A percentile compares a stretch with the other conserved stretches of the same genome.
These are phyloP conservation scores for Coracopsis vasa DNA, from an alignment of 2,113 vertebrate genomes.

Conservation along the genomic window DNA sequence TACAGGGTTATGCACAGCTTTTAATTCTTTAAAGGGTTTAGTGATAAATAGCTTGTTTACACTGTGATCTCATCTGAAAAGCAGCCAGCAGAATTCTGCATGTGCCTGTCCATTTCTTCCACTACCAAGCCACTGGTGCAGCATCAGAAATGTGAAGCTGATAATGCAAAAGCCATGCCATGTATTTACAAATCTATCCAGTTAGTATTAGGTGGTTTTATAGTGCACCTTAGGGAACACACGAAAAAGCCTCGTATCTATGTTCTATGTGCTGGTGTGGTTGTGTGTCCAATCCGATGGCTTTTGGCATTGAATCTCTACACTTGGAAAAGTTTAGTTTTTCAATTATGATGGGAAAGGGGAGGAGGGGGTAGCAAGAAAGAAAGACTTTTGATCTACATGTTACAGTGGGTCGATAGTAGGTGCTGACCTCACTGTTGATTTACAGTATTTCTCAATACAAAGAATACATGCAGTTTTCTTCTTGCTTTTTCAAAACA, in stretches of 20 bases:
- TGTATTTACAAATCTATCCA: background rate
- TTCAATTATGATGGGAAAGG: background rate
- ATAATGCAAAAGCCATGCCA: background rate
- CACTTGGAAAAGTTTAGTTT: background rate
- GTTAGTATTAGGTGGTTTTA: background rate
- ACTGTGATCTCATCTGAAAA: background rate
- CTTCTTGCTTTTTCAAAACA: background rate
- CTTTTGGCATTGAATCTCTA: background rate
- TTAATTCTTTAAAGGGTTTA: slow-evolving; percentile 12
- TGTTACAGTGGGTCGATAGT: accelerated
- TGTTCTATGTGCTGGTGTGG: background rate
- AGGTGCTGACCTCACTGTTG: background rate
- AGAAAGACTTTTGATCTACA: background rate
- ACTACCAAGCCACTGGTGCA: background rate
- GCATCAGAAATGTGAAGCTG: background rate
- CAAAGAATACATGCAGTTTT: background rate
- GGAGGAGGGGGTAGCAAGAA: background rate
- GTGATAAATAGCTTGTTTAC: background rate
- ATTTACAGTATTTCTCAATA: background rate
- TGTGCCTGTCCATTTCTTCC: background rate
- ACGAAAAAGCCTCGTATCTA: accelerated
- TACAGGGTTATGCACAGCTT: slow-evolving; percentile 1
- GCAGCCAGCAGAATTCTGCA: background rate
- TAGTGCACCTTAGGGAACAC: accelerated
- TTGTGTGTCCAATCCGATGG: background rate